phyloP scores from a whole-genome alignment of 2,113 vertebrate species.

The Ailurus styani region DNA sequence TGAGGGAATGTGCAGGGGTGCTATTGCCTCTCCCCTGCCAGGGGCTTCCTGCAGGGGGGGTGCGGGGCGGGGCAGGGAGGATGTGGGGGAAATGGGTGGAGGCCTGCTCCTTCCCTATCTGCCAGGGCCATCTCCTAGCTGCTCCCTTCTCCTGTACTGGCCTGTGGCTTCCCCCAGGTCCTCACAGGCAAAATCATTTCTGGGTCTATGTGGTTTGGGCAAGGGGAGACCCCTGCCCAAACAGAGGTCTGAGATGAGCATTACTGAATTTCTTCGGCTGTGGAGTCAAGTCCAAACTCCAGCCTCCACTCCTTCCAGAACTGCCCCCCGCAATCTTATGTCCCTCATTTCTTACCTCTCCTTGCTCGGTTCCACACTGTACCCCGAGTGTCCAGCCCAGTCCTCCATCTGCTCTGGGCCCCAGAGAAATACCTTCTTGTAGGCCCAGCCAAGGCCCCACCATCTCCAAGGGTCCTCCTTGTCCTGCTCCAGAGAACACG shows the following conservation, averaged over 20 bases:
- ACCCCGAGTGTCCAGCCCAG: neutral
- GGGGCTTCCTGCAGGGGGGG: neutral
- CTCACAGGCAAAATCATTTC: neutral
- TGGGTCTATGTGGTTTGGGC: neutral
- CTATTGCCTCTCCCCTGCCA: neutral
- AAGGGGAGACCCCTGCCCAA: neutral
- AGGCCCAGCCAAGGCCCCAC: neutral
- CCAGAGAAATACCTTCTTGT: neutral
- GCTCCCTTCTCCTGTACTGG: neutral
- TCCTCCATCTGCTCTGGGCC: neutral
- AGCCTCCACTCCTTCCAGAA: neutral
- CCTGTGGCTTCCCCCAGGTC: neutral
- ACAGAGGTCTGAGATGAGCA: neutral
- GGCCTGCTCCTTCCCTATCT: neutral
- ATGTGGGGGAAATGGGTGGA: neutral
- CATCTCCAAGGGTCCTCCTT: neutral
- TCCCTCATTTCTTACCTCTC: neutral
- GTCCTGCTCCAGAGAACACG: neutral
- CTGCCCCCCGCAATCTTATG: neutral
- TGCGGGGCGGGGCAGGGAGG: fast-evolving
- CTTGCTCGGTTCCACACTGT: neutral
- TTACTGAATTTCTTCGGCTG: neutral
- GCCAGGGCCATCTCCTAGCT: neutral
- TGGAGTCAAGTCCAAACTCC: neutral
- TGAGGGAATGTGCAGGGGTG: neutral